These are phyloP conservation scores for Eurystomus gularis DNA, from an alignment of 2,113 vertebrate species.

Conservation along the genomic window DNA sequence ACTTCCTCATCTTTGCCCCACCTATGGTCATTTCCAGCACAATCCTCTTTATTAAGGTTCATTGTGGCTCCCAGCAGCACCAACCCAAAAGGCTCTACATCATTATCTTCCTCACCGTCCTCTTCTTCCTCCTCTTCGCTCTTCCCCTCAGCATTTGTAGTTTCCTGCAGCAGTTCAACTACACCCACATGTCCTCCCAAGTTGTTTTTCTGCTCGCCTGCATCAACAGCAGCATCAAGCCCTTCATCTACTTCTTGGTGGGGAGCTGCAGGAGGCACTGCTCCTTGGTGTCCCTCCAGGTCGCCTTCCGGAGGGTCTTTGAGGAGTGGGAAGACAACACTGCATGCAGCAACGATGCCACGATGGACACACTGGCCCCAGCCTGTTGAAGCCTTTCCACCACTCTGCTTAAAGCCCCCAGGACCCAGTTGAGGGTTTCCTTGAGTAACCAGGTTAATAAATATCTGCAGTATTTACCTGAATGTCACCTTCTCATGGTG, in stretches of 20 bases:
- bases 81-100: not conserved
- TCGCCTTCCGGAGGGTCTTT: not conserved
- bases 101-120: not conserved
- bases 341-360: accelerated
- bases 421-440: not conserved
- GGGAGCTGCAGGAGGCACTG: not conserved
- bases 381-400: not conserved
- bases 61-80: not conserved
- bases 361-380: accelerated
- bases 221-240: constrained; percentile 43
- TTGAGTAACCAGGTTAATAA: not conserved
- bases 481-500: accelerated
- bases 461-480: accelerated
- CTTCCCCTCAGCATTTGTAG: not conserved
- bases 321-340: not conserved
- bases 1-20: constrained; percentile 41
- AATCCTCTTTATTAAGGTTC: constrained; percentile 48
- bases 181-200: accelerated
- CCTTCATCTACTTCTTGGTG: constrained; percentile 26
- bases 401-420: accelerated
- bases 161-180: not conserved
- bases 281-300: accelerated
- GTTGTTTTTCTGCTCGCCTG: not conserved
- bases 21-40: constrained; percentile 51
- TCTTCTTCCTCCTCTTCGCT: not conserved